These are phyloP conservation scores for Pristiophorus japonicus DNA, from an alignment of 2,113 vertebrate genomes.

Conservation along the genomic window DNA sequence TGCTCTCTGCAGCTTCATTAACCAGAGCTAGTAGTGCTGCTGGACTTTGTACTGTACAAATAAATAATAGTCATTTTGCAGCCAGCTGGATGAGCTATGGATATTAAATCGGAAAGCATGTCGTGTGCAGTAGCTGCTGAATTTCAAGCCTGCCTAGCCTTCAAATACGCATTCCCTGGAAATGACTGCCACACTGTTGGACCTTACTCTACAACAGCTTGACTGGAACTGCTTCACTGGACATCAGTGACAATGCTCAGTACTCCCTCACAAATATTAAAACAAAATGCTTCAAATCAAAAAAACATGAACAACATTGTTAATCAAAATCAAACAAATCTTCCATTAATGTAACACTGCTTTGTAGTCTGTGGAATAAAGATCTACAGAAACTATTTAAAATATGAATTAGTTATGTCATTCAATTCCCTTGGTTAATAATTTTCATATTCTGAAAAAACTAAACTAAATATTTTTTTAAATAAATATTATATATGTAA, in stretches of 20 bases:
- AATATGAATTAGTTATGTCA: neutral
- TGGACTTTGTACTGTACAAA: neutral
- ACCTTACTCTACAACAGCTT: conserved; percentile 28
- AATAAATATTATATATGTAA: neutral
- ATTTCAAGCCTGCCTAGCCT: conserved; percentile 33
- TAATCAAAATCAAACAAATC: conserved; percentile 20
- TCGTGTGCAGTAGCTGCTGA: neutral
- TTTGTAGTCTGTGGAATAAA: neutral
- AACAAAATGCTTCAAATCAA: conserved; percentile 25
- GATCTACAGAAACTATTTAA: neutral
- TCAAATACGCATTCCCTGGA: neutral
- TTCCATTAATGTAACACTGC: neutral
- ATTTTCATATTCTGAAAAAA: neutral
- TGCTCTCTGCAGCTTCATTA: conserved; percentile 27
- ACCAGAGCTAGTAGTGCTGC: neutral
- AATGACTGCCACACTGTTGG: conserved; percentile 1
- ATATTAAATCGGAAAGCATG: conserved; percentile 1
- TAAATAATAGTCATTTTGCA: conserved; percentile 4
- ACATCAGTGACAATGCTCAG: conserved; percentile 26
- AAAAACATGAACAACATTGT: neutral
- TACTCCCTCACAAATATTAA: neutral
- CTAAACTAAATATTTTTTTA: neutral
- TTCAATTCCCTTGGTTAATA: neutral
- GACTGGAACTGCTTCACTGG: conserved; percentile 22
- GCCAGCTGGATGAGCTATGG: conserved; percentile 8